phyloP scores from a whole-genome alignment of 2,113 vertebrate genomes.

The Passer domesticus region DNA sequence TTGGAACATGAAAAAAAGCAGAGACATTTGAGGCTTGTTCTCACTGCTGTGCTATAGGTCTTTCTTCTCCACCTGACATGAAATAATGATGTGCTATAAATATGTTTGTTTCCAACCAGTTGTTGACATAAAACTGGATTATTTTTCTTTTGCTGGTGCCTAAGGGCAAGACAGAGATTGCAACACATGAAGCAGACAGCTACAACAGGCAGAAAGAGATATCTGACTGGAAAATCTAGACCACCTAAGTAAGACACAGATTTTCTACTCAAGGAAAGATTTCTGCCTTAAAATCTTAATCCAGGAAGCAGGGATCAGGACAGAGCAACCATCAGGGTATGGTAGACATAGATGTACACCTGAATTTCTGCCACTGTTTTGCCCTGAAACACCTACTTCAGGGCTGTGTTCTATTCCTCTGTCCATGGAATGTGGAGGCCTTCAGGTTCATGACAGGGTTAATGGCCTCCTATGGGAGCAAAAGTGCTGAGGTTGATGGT shows the following conservation, averaged over 20 bases:
- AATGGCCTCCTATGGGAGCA: background rate
- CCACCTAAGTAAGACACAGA: background rate
- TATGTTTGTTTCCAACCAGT: slow-evolving; percentile 1
- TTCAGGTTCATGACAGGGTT: background rate
- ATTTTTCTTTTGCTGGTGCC: slow-evolving; percentile 1
- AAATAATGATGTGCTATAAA: background rate
- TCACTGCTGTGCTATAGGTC: background rate
- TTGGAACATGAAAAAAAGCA: background rate
- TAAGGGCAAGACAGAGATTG: slow-evolving; percentile 10
- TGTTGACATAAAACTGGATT: slow-evolving; percentile 6
- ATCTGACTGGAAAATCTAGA: slow-evolving; percentile 1
- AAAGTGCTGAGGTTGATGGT: background rate
- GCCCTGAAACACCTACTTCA: background rate
- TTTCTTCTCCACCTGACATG: background rate
- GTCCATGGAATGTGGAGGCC: background rate
- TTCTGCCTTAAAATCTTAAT: background rate
- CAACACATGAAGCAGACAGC: background rate
- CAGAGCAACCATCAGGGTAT: background rate
- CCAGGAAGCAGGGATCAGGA: background rate
- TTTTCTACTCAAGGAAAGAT: background rate
- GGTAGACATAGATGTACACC: background rate
- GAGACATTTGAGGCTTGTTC: background rate
- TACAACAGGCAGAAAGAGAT: background rate
- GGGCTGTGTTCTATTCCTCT: background rate
- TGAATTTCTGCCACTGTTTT: background rate